phyloP scores from a whole-genome alignment of 2,888 invertebrate genomes.

The Branchipolynoe longqiensis region DNA sequence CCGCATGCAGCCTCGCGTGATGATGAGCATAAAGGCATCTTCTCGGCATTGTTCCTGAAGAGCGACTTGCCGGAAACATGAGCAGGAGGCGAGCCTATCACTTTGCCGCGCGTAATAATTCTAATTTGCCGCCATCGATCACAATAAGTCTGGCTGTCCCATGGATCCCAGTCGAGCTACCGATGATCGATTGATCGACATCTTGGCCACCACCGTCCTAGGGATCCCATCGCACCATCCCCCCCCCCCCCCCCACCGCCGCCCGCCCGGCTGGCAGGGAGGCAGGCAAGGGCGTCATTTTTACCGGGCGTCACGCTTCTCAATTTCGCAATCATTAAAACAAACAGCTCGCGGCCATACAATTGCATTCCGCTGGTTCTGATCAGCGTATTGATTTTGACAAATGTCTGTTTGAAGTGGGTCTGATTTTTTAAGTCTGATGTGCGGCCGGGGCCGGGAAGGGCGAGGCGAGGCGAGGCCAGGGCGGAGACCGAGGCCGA shows the following conservation, averaged over 20 bases:
- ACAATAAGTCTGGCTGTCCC: constrained; percentile 40
- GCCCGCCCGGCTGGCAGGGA: constrained; percentile 17
- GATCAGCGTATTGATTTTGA: constrained; percentile 38
- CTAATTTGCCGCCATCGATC: constrained; percentile 51
- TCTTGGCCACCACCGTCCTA: neutral
- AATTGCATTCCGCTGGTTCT: constrained; percentile 30
- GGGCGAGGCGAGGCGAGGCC: too few species aligned
- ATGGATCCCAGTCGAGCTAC: constrained; percentile 34
- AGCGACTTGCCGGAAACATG: neutral
- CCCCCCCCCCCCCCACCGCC: too few species aligned
- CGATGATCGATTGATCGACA: constrained; percentile 49
- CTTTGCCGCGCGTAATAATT: constrained; percentile 39
- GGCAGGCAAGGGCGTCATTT: neutral
- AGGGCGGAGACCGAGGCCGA: too few species aligned
- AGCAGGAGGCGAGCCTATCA: constrained; percentile 30
- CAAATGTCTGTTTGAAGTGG: constrained; percentile 43
- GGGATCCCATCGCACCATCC: too few species aligned
- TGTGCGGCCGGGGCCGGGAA: constrained; percentile 6
- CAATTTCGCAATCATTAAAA: constrained; percentile 48
- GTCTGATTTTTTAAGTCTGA: constrained; percentile 39
- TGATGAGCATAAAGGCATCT: constrained; percentile 23
- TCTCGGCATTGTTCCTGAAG: constrained; percentile 27
- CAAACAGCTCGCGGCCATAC: constrained; percentile 22
- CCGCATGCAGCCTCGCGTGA: constrained; percentile 8
- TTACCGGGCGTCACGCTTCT: constrained; percentile 23